A percentile compares a stretch with the other conserved stretches of the same genome.
Evolutionary conservation across 2,113 vertebrate species (phyloP).

Genomic region (Cephalopholis sonnerati): DNA sequence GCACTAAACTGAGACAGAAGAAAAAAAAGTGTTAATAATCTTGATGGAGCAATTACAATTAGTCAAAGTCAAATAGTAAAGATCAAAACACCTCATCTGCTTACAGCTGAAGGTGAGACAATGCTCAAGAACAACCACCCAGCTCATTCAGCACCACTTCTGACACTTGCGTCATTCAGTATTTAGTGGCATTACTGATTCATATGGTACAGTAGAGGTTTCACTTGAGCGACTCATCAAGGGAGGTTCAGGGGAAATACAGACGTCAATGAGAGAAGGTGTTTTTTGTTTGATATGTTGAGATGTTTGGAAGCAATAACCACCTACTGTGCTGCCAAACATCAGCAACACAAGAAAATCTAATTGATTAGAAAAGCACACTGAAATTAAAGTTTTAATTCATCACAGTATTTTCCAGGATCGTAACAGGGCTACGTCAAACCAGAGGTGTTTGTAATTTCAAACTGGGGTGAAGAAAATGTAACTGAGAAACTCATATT

Average conservation of each 20-base stretch:
- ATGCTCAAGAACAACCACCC: slow-evolving; percentile 69
- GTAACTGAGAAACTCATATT: no score
- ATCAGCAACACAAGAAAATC: not conserved
- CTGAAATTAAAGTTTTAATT: not conserved
- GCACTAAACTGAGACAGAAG: slow-evolving; percentile 72
- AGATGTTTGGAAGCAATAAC: slow-evolving; percentile 3
- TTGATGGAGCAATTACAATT: slow-evolving; percentile 76
- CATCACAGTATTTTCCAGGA: not conserved
- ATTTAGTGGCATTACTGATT: slow-evolving; percentile 78
- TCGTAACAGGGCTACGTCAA: not conserved
- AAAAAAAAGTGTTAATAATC: slow-evolving; percentile 75
- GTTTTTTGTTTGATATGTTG: slow-evolving; percentile 19
- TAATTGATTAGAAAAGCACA: not conserved
- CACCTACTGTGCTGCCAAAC: not conserved
- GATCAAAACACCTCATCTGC: slow-evolving; percentile 74
- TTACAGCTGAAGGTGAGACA: slow-evolving; percentile 67
- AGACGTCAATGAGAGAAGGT: slow-evolving; percentile 52
- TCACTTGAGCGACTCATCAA: slow-evolving; percentile 56
- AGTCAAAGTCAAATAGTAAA: slow-evolving; percentile 78
- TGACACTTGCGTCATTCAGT: slow-evolving; percentile 79
- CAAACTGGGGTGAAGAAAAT: not conserved
- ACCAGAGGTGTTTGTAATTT: not conserved
- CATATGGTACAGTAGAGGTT: slow-evolving; percentile 73
- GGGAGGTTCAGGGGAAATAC: slow-evolving; percentile 55
- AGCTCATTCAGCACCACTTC: slow-evolving; percentile 73